phyloP scores from a whole-genome alignment of 2,113 vertebrate genomes.

The Mustela nigripes region DNA sequence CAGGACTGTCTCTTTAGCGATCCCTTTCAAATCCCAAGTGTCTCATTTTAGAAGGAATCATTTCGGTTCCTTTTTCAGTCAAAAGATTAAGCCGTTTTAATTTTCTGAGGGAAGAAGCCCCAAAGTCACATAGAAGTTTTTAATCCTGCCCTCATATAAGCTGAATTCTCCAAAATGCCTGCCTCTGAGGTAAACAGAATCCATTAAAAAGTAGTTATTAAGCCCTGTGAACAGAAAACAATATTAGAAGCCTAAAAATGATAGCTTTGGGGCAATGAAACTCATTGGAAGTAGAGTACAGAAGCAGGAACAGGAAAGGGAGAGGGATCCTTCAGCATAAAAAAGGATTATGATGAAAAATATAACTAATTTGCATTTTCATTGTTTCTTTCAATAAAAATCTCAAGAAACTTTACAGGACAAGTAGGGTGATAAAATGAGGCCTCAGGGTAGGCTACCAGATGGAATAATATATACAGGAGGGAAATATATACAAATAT shows the following conservation, averaged over 20 bases:
- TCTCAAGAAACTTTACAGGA: slow-evolving; percentile 75
- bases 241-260: slow-evolving; percentile 81
- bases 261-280: slow-evolving; percentile 78
- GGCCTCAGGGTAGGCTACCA: slow-evolving; percentile 70
- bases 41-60: slow-evolving; percentile 70
- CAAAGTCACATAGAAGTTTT: slow-evolving; percentile 72
- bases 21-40: slow-evolving; percentile 50
- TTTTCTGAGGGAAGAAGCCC: slow-evolving; percentile 75
- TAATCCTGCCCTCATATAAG: slow-evolving; percentile 76
- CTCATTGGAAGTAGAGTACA: slow-evolving; percentile 46
- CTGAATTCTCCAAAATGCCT: slow-evolving; percentile 77
- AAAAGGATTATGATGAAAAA: slow-evolving; percentile 81
- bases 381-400: slow-evolving; percentile 82
- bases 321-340: slow-evolving; percentile 44
- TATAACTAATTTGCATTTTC: slow-evolving; percentile 82
- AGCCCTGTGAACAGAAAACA: slow-evolving; percentile 79
- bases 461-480: slow-evolving; percentile 71
- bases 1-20: slow-evolving; percentile 58
- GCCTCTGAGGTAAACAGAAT: slow-evolving; percentile 79
- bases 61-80: slow-evolving; percentile 67
- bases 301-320: slow-evolving; percentile 42
- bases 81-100: slow-evolving; percentile 80
- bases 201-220: slow-evolving; percentile 84
- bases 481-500: slow-evolving; percentile 58
- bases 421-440: slow-evolving; percentile 72